Evolutionary conservation across 2,888 invertebrate genomes (phyloP), one percentile per base, ranked within the genome.

Genomic region (Sinentomon sp.): DNA sequence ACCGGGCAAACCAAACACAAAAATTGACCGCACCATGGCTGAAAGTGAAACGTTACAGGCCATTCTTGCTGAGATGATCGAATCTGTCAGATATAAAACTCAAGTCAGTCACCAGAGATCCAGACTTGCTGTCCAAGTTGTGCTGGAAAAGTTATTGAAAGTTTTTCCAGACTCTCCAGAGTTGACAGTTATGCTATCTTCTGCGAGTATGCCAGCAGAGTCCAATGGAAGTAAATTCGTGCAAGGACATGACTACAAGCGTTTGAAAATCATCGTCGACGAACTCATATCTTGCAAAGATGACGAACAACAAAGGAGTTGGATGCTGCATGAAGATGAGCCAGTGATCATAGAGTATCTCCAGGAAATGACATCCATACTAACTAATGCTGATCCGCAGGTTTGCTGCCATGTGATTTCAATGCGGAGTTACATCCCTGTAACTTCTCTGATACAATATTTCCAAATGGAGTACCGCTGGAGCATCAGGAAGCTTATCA

Each of bases 391-490:
- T 1, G 85, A 89, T 55, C 70, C 76, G 32, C 74, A 72, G 46
- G 75, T 83, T 36, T 76, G 76, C 18, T 68, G 73, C 45, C 73
- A 76, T 49, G 74, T 82, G 35, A 62, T 89, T 47, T 70, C 73
- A 41, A 66, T 68, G 44, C 75, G 83, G 51, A 68, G 74, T 37
- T 87, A 80, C 50, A 69, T 68, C 37, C 74, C 73, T 43, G 71
- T 87, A 14, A 67, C 70, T 25, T 73, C 75, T 34, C 58, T 92
- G 36, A 76, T 83, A 34, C 74, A 80, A 48, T 89, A 83, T 58
- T 89, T 87, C 54, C 89, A 89, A 59, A 87, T 87, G 87, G 89
- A 87, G 54, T 68, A 74, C 1, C 59, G 78, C 40, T 78, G 78
- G 78, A 69, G 72, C 1, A 68, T 83, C 37, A 63, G 83, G 40